Base-by-base conservation (phyloP, 2,888 invertebrate genomes). In the Conus canariensis region DNA sequence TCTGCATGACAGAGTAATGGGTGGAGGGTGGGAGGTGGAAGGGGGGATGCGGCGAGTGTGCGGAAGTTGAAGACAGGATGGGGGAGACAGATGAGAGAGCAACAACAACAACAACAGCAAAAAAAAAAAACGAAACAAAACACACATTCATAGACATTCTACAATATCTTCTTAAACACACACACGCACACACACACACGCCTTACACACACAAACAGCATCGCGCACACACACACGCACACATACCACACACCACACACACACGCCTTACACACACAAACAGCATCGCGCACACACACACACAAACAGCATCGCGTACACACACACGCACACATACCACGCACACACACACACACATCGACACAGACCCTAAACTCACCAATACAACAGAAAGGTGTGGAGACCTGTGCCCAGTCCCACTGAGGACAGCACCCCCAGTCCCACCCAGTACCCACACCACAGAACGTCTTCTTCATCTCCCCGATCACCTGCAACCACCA, bases 331-430 rank as follows among this genome's bases (percentile, higher is more conserved):
- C 70, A 74, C 70, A 74, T n/a, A 74, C 19, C 12, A 64, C 16
- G 6, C 45, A 45, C 45, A 45, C 45, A 45, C 45, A 45, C 45
- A 45, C 45, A 45, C 45, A 45, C 45, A 45, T 9, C 9, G 8
- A 70, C 19, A 22, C 19, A 22, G 8, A 22, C 56, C 16, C 64
- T 7, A 16, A n/a, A 90, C 96, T 95, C 93, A 97, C 97, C 95
- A 99, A 97, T 99, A 99, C 91, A 99, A 97, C 88, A 99, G 97
- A 97, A 99, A 99, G 91, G 99, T 99, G 96, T 99, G 99, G 90
- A 99, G 97, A 0, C 99, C 99, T 0, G 99, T 99, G 80, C 99
- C 99, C 89, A 99, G 97, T 0, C 99, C 99, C 90, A 99, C 99
- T 0, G 99, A 99, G 80, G 99, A 99, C 93, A 99, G 97, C 77